A percentile compares a stretch with the other conserved stretches of the same genome.
phyloP scores from a whole-genome alignment of 1,140 invertebrate genomes.

The Neuroterus valhalla region DNA sequence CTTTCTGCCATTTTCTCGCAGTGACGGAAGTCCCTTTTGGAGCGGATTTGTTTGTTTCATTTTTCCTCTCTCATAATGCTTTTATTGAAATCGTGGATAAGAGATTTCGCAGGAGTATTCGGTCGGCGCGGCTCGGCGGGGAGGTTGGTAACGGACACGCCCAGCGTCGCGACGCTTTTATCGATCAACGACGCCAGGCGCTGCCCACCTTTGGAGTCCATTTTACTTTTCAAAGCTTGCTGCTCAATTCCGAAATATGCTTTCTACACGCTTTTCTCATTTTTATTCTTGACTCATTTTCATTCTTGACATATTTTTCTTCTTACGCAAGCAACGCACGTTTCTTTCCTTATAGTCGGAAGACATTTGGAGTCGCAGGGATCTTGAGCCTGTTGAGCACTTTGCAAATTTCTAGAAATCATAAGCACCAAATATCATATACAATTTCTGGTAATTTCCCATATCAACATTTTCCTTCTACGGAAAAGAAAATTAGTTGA shows the following conservation, averaged over 20 bases:
- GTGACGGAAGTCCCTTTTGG: too few species aligned
- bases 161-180: conserved; percentile 70
- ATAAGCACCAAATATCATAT: too few species aligned
- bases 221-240: conserved; percentile 60
- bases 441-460: too few species aligned
- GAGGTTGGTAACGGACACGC: conserved; percentile 64
- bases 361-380: too few species aligned
- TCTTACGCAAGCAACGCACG: neutral
- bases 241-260: conserved; percentile 33
- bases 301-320: neutral
- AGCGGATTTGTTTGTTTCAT: neutral
- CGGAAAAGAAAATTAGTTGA: too few species aligned
- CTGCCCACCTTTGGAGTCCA: conserved; percentile 57
- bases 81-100: too few species aligned
- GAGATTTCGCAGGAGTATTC: neutral
- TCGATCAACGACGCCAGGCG: conserved; percentile 61
- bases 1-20: too few species aligned
- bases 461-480: too few species aligned
- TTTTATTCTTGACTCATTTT: neutral
- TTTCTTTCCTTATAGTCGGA: too few species aligned
- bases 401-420: too few species aligned
- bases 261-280: neutral
- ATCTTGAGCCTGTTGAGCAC: too few species aligned
- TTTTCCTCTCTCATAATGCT: neutral
- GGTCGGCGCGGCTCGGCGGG: conserved; percentile 30